phyloP scores from a whole-genome alignment of 2,113 vertebrate species.

The Crypturellus undulatus region DNA sequence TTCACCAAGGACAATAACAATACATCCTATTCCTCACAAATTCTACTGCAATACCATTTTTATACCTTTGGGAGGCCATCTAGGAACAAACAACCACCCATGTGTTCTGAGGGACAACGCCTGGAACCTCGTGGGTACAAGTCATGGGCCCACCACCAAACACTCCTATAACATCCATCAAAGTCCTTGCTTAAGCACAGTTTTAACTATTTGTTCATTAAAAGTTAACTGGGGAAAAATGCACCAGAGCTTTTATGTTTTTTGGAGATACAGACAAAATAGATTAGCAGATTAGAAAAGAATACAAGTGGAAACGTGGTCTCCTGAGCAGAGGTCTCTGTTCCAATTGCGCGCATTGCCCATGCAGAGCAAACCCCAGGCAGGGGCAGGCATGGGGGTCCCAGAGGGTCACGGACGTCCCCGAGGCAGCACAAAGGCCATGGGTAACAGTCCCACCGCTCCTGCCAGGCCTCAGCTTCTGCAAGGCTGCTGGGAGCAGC shows the following conservation, averaged over 20 bases:
- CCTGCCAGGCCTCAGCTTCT: accelerated
- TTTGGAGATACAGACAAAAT: neutral
- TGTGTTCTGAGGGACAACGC: neutral
- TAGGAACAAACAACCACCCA: neutral
- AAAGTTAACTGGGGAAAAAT: neutral
- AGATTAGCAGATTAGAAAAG: neutral
- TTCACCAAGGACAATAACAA: too few species aligned
- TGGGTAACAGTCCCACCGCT: neutral
- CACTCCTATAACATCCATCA: neutral
- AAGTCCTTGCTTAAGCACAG: neutral
- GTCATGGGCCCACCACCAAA: neutral
- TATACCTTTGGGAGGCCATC: neutral
- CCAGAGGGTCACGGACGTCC: neutral
- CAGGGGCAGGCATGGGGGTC: too few species aligned
- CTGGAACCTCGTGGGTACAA: accelerated
- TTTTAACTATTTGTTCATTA: neutral
- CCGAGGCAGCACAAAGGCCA: too few species aligned
- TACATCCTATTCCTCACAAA: neutral
- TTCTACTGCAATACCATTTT: accelerated
- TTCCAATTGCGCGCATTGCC: neutral
- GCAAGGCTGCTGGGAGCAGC: neutral
- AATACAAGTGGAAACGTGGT: neutral
- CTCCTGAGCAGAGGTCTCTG: neutral
- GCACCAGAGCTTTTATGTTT: neutral
- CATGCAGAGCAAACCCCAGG: neutral